Conservation (phyloP, 2,888 invertebrate species). For the Lucinisca nassula region DNA sequence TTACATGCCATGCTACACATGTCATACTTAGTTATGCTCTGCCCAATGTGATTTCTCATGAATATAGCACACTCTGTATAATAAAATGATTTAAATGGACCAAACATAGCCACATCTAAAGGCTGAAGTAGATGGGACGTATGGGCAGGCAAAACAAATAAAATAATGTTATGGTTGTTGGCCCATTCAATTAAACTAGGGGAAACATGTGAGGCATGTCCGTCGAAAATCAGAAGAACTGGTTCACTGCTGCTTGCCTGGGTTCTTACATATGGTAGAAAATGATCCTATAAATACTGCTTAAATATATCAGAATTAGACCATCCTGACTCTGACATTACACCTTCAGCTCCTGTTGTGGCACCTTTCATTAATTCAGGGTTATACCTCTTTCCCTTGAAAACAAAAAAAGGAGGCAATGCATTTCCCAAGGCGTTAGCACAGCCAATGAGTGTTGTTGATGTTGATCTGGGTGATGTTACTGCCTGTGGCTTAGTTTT, state of each 20-base stretch:
- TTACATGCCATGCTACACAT: conserved; percentile 11
- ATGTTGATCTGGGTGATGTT: neutral
- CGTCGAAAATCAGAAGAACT: conserved; percentile 55
- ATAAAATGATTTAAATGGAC: conserved; percentile 44
- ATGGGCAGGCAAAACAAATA: conserved; percentile 60
- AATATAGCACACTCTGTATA: conserved; percentile 55
- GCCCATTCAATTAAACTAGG: conserved; percentile 52
- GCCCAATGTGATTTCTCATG: neutral
- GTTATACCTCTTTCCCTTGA: neutral
- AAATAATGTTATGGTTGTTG: conserved; percentile 39
- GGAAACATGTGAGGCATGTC: conserved; percentile 48
- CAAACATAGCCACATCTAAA: conserved; percentile 54
- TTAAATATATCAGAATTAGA: neutral
- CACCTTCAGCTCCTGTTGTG: neutral
- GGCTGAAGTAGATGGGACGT: conserved; percentile 61
- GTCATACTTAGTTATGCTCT: neutral
- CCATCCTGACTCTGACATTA: neutral
- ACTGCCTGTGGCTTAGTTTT: neutral
- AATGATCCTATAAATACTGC: neutral
- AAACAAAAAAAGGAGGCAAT: neutral
- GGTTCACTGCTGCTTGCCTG: conserved; percentile 1
- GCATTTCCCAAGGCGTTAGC: neutral
- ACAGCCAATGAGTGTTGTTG: neutral
- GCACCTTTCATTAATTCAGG: neutral
- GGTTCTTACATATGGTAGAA: neutral